These are phyloP conservation scores for Paramisgurnus dabryanus DNA, from an alignment of 2,113 vertebrate genomes.

Conservation along the genomic window DNA sequence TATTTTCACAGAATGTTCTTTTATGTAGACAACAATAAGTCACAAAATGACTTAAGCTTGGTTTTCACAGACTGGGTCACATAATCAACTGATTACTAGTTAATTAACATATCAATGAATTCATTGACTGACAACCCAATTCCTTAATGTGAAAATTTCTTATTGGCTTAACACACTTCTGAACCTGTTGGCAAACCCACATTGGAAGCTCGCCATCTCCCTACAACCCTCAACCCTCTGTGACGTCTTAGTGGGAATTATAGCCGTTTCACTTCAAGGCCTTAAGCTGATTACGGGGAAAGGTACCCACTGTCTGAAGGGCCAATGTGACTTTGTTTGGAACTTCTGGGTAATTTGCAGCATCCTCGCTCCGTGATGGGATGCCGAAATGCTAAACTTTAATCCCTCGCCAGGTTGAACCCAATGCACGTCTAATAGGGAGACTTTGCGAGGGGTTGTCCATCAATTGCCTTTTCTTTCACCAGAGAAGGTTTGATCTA, in stretches of 20 bases:
- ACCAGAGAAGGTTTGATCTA: constrained; percentile 8
- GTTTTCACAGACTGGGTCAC: too few species aligned
- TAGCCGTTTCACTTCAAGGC: constrained; percentile 63
- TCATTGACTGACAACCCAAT: too few species aligned
- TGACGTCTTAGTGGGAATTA: constrained; percentile 40
- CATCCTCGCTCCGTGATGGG: constrained; percentile 56
- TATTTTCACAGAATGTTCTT: too few species aligned
- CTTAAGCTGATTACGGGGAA: constrained; percentile 60
- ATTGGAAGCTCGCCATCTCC: constrained; percentile 15
- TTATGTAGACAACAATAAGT: too few species aligned
- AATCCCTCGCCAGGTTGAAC: constrained; percentile 57
- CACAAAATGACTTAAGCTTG: too few species aligned
- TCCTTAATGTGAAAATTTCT: not conserved
- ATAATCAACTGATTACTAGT: too few species aligned
- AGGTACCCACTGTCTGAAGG: constrained; percentile 58
- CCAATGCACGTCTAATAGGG: constrained; percentile 28
- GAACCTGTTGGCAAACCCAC: not conserved
- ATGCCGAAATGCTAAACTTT: constrained; percentile 57
- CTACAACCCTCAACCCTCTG: constrained; percentile 27
- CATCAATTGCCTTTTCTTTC: constrained; percentile 33
- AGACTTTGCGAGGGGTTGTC: not conserved
- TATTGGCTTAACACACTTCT: not conserved
- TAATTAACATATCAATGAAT: too few species aligned
- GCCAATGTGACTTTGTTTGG: constrained; percentile 65
- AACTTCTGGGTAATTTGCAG: constrained; percentile 65